Evolutionary conservation across 1,140 invertebrate genomes (phyloP).

Genomic region (Drosophila ficusphila): DNA sequence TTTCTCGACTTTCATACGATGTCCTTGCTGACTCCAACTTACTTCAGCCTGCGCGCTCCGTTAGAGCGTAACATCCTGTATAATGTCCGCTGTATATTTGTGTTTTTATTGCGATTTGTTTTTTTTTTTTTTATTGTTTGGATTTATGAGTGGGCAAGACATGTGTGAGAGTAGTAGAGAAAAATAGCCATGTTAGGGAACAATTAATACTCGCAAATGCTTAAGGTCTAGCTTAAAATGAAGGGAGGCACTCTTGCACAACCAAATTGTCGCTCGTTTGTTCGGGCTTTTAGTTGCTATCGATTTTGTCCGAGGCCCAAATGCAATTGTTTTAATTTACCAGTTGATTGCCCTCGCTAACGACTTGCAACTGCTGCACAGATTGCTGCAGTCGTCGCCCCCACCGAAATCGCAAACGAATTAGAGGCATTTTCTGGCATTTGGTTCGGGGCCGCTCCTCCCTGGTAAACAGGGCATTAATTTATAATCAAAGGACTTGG

Average conservation of each 20-base stretch:
- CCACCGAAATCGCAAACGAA: slow-evolving; percentile 27
- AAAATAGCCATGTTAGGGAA: slow-evolving; percentile 51
- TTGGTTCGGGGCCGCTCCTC: slow-evolving; percentile 14
- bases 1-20: background rate
- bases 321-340: slow-evolving; percentile 75
- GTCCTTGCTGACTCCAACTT: slow-evolving; percentile 68
- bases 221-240: slow-evolving; percentile 60
- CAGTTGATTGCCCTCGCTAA: slow-evolving; percentile 67
- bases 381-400: slow-evolving; percentile 33
- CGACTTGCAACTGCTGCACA: slow-evolving; percentile 62
- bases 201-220: slow-evolving; percentile 13
- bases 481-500: slow-evolving; percentile 67
- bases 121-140: slow-evolving; percentile 13
- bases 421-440: slow-evolving; percentile 44
- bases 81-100: slow-evolving; percentile 79
- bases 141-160: slow-evolving; percentile 41
- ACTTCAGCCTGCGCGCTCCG: slow-evolving; percentile 83
- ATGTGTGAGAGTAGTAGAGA: slow-evolving; percentile 36
- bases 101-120: slow-evolving; percentile 35
- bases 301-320: slow-evolving; percentile 8
- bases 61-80: slow-evolving; percentile 84
- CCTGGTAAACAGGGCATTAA: slow-evolving; percentile 71
- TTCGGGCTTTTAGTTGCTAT: slow-evolving; percentile 23
- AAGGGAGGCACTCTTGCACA: slow-evolving; percentile 6
- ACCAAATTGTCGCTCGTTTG: slow-evolving; percentile 17